These are phyloP conservation scores for Characodon lateralis DNA, from an alignment of 2,797 vertebrate species.

Conservation along the genomic window DNA sequence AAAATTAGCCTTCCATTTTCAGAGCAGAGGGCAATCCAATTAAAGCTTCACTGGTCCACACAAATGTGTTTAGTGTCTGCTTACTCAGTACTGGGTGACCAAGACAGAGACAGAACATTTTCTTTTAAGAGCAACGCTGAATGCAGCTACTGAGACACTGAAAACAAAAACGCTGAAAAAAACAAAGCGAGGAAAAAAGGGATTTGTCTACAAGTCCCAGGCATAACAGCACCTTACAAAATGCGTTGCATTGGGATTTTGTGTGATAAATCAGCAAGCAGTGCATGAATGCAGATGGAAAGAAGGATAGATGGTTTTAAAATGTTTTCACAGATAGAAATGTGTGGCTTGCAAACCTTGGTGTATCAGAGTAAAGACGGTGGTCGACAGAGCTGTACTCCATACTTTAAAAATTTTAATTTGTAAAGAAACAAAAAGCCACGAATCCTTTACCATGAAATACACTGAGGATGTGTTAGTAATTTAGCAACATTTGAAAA, in stretches of 20 bases:
- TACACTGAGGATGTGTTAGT: conserved; percentile 28
- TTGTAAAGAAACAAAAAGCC: too few species aligned
- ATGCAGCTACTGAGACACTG: neutral
- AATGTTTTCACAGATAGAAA: neutral
- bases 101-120: conserved; percentile 22
- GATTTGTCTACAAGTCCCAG: neutral
- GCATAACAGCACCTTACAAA: conserved; percentile 4
- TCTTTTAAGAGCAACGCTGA: conserved; percentile 26
- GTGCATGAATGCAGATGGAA: neutral
- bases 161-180: conserved; percentile 8
- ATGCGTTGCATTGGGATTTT: neutral
- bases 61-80: conserved; percentile 76
- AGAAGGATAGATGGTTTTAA: neutral
- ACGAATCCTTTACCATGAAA: neutral
- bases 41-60: conserved; percentile 73
- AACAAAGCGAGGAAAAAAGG: conserved; percentile 2
- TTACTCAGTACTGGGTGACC: conserved; percentile 53
- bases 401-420: too few species aligned
- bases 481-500: too few species aligned
- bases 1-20: conserved; percentile 66
- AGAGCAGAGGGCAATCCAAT: conserved; percentile 74
- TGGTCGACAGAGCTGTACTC: too few species aligned
- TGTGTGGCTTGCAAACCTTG: neutral
- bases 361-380: too few species aligned
- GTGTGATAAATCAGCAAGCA: neutral